Conservation (phyloP, 2,888 invertebrate genomes). For the Eretmocerus hayati region DNA sequence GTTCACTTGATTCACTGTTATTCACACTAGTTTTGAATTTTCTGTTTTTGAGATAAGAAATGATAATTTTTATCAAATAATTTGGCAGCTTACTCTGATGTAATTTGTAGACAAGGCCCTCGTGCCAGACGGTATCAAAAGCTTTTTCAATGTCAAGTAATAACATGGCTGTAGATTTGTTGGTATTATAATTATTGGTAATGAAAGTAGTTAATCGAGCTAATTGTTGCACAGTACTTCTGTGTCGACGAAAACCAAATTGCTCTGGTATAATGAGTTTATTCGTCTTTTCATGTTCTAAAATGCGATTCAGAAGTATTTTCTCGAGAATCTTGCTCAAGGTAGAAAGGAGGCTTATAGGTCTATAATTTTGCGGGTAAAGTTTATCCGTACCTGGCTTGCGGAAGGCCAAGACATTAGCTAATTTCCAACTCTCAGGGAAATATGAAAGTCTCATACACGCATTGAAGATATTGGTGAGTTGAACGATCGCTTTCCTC, state of each 20-base stretch:
- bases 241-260: not conserved
- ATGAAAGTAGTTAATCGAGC: not conserved
- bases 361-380: constrained; percentile 8
- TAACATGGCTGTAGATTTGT: not conserved
- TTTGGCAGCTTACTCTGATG: not conserved
- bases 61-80: constrained; percentile 3
- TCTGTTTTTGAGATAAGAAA: constrained; percentile 3
- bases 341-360: constrained; percentile 13
- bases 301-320: constrained; percentile 2
- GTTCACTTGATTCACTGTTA: not conserved
- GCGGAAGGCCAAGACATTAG: constrained; percentile 11
- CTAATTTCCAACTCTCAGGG: constrained; percentile 14
- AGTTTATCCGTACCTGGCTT: constrained; percentile 13
- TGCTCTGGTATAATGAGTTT: not conserved
- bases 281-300: not conserved
- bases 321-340: constrained; percentile 4
- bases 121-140: constrained; percentile 1
- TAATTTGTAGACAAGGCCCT: constrained; percentile 1
- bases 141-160: not conserved
- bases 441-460: too few relatives aligned
- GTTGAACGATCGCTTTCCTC: too few relatives aligned
- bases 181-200: not conserved
- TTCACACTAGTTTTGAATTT: constrained; percentile 12
- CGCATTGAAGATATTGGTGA: too few relatives aligned
- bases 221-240: constrained; percentile 2